Evolutionary conservation across 2,113 vertebrate genomes (phyloP).

Genomic region (Gymnorhina tibicen): DNA sequence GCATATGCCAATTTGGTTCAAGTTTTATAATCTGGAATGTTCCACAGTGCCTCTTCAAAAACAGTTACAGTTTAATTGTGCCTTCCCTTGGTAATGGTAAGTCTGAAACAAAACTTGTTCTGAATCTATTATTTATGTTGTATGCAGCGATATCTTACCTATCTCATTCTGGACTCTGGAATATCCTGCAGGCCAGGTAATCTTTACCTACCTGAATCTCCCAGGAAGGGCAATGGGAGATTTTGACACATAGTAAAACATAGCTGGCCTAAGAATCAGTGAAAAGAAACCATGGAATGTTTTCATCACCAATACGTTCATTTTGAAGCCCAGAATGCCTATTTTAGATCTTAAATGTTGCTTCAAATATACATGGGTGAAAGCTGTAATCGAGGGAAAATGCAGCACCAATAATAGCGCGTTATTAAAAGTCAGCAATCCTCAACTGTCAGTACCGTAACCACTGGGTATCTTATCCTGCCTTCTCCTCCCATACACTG

Average conservation of each 20-base stretch:
- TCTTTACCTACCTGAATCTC: neutral
- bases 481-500: conserved; percentile 11
- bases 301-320: neutral
- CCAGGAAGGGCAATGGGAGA: neutral
- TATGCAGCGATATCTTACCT: neutral
- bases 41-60: neutral
- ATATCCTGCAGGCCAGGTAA: neutral
- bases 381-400: conserved; percentile 58
- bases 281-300: neutral
- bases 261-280: neutral
- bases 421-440: conserved; percentile 68
- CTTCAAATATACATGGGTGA: conserved; percentile 16
- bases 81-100: neutral
- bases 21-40: conserved; percentile 1
- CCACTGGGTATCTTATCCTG: conserved; percentile 48
- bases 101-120: neutral
- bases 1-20: conserved; percentile 10
- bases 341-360: neutral
- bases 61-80: neutral
- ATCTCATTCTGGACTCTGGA: neutral
- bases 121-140: neutral
- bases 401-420: conserved; percentile 64
- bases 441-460: conserved; percentile 52
- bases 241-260: neutral
- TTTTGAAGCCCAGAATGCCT: conserved; percentile 9